Evolutionary conservation across 2,797 vertebrate genomes (phyloP).

Genomic region (Coendou prehensilis): DNA sequence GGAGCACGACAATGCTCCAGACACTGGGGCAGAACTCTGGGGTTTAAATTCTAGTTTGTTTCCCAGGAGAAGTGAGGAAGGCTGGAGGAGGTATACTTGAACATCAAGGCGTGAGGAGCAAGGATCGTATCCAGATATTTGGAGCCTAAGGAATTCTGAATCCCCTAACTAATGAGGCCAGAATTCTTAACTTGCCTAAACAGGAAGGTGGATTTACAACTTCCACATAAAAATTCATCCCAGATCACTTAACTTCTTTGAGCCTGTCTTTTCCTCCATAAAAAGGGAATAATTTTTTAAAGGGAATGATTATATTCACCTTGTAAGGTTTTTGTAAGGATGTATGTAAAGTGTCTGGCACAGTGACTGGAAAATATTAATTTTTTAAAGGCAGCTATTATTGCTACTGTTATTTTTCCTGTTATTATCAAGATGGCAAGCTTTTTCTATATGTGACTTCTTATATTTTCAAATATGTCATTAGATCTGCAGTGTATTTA

Average conservation of each 20-base stretch:
- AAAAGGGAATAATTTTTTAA: not conserved
- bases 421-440: not conserved
- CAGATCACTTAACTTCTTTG: not conserved
- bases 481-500: constrained; percentile 56
- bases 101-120: not conserved
- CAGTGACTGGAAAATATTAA: not conserved
- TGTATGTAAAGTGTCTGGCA: not conserved
- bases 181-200: constrained; percentile 28
- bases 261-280: not conserved
- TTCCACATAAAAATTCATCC: not conserved
- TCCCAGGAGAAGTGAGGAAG: constrained; percentile 22
- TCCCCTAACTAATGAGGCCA: not conserved
- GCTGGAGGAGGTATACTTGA: not conserved
- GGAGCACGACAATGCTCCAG: not conserved
- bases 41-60: not conserved
- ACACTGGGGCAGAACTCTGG: not conserved
- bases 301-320: not conserved
- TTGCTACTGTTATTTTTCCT: not conserved
- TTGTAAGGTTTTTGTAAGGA: not conserved
- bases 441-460: constrained; percentile 10
- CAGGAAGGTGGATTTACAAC: not conserved
- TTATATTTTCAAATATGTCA: constrained; percentile 50
- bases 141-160: not conserved
- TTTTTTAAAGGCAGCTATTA: not conserved
- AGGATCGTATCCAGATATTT: not conserved